Base-by-base conservation (phyloP, 2,888 invertebrate species). In the Coenonympha arcania region DNA sequence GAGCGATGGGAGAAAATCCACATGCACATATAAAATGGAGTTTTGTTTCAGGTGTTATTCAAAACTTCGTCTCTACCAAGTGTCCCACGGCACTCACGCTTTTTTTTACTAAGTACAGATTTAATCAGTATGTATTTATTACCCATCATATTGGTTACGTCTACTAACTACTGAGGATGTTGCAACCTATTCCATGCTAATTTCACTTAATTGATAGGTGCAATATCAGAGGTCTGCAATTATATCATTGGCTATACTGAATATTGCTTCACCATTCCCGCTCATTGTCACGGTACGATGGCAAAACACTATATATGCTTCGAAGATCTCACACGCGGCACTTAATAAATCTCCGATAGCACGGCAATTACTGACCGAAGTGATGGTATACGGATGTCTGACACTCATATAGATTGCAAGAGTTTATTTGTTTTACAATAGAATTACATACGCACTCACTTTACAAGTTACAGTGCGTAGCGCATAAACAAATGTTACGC, bases 251-350 rank as follows among this genome's bases (percentile, higher is more conserved):
- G 56, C 60, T 9, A 58, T 56, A n/a, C n/a, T n/a, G n/a, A n/a
- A n/a, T 62, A 63, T 78, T 77, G 68, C 76, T 64, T 67, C 71
- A 75, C 59, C 58, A 57, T 56, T 65, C 58, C 58, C 56, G 58
- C 61, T 56, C 59, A 61, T 57, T 59, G 55, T 56, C 48, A 42
- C 46, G 41, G 57, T 60, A 58, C 54, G 54, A 62, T 72, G 68
- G 59, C 67, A 74, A 66, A 77, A 74, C 58, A 55, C n/a, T n/a
- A n/a, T n/a, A 57, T 63, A 71, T 71, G 76, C 65, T 73, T 73
- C 64, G 60, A 59, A 60, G 44, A 58, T 59, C 60, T 58, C 53
- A 58, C 52, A 48, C 60, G 60, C 36, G 30, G 39, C 39, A 41
- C 41, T 31, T 11, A 26, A 44, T 42, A 9, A 30, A 43, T 31